These are phyloP conservation scores for Betta splendens DNA, from an alignment of 2,797 vertebrate species.

Conservation along the genomic window DNA sequence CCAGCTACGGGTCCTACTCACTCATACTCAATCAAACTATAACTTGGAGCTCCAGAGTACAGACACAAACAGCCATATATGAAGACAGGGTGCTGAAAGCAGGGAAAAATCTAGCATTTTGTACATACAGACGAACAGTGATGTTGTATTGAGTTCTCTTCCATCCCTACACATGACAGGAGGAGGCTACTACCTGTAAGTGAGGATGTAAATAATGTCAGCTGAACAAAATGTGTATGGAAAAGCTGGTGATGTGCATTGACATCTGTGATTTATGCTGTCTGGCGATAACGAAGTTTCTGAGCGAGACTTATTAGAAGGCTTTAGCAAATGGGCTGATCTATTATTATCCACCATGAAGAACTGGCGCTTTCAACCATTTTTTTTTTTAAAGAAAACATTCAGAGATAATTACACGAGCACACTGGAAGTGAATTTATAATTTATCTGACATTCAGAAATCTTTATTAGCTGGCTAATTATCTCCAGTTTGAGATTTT, in stretches of 20 bases:
- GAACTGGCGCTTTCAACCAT: slow-evolving; percentile 41
- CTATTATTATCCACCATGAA: slow-evolving; percentile 44
- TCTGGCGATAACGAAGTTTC: slow-evolving; percentile 40
- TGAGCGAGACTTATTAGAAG: slow-evolving; percentile 47
- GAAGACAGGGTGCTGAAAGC: no score
- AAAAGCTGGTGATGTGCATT: slow-evolving; percentile 26
- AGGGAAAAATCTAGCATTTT: no score
- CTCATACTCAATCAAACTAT: slow-evolving; percentile 11
- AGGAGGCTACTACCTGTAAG: neutral
- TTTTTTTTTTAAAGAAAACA: slow-evolving; percentile 37
- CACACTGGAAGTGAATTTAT: slow-evolving; percentile 49
- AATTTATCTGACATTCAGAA: slow-evolving; percentile 65
- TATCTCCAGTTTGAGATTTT: slow-evolving; percentile 38
- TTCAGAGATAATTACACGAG: slow-evolving; percentile 60
- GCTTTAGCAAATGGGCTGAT: slow-evolving; percentile 39
- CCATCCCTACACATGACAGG: slow-evolving; percentile 27
- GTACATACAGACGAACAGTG: no score
- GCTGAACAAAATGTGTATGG: neutral
- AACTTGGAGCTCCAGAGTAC: slow-evolving; percentile 1
- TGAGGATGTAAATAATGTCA: neutral
- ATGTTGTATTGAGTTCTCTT: no score
- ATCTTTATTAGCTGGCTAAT: slow-evolving; percentile 52
- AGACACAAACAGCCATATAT: no score
- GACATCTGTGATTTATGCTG: slow-evolving; percentile 32
- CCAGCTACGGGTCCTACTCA: neutral